A percentile compares a stretch with the other conserved stretches of the same genome.
These are phyloP conservation scores for Coboldia fuscipes DNA, from an alignment of 1,140 invertebrate species.

Conservation along the genomic window DNA sequence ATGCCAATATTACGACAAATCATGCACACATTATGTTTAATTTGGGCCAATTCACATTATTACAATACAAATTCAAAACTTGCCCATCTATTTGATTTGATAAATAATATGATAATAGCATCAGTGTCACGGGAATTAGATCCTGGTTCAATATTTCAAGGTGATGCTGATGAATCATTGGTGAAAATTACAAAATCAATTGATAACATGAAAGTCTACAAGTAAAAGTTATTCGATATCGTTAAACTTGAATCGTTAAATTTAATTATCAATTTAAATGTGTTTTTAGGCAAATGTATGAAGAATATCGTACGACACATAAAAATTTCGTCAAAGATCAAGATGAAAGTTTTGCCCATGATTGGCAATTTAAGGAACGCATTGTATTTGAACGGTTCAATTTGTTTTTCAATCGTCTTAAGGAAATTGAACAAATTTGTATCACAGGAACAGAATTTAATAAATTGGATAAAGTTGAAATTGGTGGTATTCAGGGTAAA, in stretches of 20 bases:
- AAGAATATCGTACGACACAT: conserved; percentile 29
- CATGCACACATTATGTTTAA: conserved; percentile 49
- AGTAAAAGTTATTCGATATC: conserved; percentile 10
- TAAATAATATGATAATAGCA: conserved; percentile 48
- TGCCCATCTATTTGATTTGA: conserved; percentile 40
- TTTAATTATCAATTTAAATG: too few relatives aligned
- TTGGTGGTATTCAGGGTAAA: conserved; percentile 50
- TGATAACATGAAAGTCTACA: conserved; percentile 21
- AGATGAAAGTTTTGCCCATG: too few relatives aligned
- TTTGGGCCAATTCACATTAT: conserved; percentile 68
- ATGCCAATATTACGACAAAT: conserved; percentile 36
- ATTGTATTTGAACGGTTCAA: conserved; percentile 40
- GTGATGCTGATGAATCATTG: conserved; percentile 34
- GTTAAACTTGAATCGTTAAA: not conserved
- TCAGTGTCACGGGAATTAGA: conserved; percentile 24
- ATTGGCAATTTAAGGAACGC: conserved; percentile 44
- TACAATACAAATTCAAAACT: conserved; percentile 55
- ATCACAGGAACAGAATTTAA: conserved; percentile 46
- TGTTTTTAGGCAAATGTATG: conserved; percentile 23
- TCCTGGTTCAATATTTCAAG: conserved; percentile 37
- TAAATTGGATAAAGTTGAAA: conserved; percentile 61
- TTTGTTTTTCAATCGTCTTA: conserved; percentile 32
- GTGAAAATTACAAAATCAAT: conserved; percentile 20
- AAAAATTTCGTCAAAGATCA: too few relatives aligned
- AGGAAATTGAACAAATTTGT: conserved; percentile 34